Conservation (phyloP, 2,888 invertebrate species). For the Globia sparganii region DNA sequence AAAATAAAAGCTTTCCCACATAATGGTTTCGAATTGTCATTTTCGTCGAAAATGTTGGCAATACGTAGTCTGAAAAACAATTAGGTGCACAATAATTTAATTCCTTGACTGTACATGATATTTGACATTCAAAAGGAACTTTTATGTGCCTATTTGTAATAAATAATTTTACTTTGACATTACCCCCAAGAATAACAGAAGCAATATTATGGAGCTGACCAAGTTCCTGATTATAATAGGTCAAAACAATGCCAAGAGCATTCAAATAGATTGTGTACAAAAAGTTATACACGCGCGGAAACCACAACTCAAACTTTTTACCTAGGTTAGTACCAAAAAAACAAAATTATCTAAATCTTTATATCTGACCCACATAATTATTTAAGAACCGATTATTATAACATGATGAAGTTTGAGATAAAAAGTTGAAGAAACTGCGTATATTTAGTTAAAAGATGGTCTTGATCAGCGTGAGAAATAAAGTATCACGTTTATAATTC, state of each 20-base stretch:
- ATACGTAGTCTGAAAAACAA: too few relatives aligned
- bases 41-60: background rate
- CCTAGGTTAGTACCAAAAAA: constrained; percentile 31
- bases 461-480: constrained; percentile 54
- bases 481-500: constrained; percentile 44
- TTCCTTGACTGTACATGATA: background rate
- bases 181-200: background rate
- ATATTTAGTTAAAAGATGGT: constrained; percentile 24
- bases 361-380: constrained; percentile 41
- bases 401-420: constrained; percentile 15
- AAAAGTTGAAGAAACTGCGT: constrained; percentile 46
- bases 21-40: background rate
- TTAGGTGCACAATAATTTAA: background rate
- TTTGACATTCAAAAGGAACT: background rate
- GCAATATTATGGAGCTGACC: too few relatives aligned
- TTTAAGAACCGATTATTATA: constrained; percentile 26
- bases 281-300: constrained; percentile 8
- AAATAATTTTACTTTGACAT: background rate
- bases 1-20: background rate
- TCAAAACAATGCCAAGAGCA: background rate
- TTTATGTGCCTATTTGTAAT: background rate
- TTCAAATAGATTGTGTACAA: background rate
- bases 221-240: background rate
- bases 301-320: constrained; percentile 13
- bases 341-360: background rate